Base-by-base conservation (phyloP, 2,888 invertebrate genomes). In the Philereme transversata region DNA sequence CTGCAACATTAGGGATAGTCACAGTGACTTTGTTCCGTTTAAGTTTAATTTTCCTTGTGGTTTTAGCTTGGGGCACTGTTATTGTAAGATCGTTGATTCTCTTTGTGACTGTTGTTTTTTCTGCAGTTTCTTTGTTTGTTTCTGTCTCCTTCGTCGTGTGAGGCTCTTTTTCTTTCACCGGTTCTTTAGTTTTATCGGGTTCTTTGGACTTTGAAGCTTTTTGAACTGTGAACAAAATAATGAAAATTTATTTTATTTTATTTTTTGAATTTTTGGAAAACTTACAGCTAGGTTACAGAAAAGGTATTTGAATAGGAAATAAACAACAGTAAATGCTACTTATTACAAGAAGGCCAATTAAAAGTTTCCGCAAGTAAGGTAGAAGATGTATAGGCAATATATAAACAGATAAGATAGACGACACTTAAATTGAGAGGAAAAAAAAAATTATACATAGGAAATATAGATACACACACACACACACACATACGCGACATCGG, bases 41-140 rank as follows among this genome's bases (percentile, higher is more conserved):
- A 0, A 92, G 76, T 81, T 87, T 90, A 0, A 93, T 92, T 70
- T 86, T 91, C 56, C 86, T 77, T 0, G 81, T 75, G 2, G 77
- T 62, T 62, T 83, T 85, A 0, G 82, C 59, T 54, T 84, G 83
- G 3, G 91, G 91, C 0, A 90, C 86, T 0, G 87, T 91, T 54
- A 92, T 84, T 0, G 86, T 70, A 2, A 90, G 68, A 54, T 90
- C 80, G 38, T 82, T 88, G 5, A 84, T 68, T 7, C 75, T 74
- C 70, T 85, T 89, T 0, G 86, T 86, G 0, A 86, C 75, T 4
- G 74, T 73, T 6, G 73, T 56, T 48, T 68, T 44, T 51, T 44
- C 35, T 62, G 57, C 0, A 1, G 54, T 6, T 49, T 64, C 50
- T 0, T 53, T 0, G 63, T 57, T 65, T 40, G 7, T 6, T 40